Evolutionary conservation across 2,888 invertebrate species (phyloP).

Genomic region (Sinopyrophorus schimmeli): DNA sequence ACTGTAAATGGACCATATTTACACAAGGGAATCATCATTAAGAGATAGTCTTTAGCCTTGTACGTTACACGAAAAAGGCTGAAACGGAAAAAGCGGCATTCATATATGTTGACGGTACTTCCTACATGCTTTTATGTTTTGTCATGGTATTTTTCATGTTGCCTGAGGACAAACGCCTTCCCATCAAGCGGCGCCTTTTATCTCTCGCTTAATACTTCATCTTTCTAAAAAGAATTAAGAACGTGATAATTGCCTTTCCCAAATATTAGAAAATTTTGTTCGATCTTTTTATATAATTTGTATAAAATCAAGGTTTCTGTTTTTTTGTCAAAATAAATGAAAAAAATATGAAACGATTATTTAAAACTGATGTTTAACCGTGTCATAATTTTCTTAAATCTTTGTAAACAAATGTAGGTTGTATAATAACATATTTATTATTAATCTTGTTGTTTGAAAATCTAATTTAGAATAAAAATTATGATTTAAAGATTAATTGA

Average conservation of each 20-base stretch:
- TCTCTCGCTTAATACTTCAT: conserved; percentile 52
- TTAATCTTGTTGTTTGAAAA: no score
- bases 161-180: conserved; percentile 49
- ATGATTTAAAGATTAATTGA: no score
- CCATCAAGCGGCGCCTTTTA: conserved; percentile 51
- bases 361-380: no score
- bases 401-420: no score
- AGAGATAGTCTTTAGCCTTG: conserved; percentile 42
- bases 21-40: conserved; percentile 42
- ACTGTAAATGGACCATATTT: conserved; percentile 33
- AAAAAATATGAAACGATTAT: no score
- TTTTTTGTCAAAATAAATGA: no score
- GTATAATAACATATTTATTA: no score
- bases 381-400: no score
- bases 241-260: conserved; percentile 50
- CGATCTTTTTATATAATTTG: no score
- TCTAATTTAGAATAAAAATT: no score
- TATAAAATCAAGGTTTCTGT: no score
- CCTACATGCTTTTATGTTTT: conserved; percentile 50
- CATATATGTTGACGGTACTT: conserved; percentile 46
- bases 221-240: conserved; percentile 49
- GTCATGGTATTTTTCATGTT: conserved; percentile 48
- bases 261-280: background rate
- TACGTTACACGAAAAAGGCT: conserved; percentile 45
- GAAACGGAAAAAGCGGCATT: conserved; percentile 47